Evolutionary conservation across 2,888 invertebrate genomes (phyloP).

Genomic region (Protodeltote pygarga): DNA sequence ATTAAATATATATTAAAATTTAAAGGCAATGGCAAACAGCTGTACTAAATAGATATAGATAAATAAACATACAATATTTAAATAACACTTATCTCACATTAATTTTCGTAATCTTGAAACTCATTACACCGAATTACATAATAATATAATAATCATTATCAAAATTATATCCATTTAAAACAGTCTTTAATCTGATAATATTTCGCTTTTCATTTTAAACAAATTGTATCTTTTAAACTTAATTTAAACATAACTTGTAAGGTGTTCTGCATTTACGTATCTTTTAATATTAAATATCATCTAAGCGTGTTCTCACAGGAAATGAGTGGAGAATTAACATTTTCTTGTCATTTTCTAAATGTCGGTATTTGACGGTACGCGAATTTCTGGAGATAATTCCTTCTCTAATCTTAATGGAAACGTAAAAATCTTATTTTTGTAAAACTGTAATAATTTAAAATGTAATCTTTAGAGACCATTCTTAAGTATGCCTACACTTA

Average conservation of each 20-base stretch:
- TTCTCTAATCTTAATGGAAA: constrained; percentile 3
- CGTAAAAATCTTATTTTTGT: background rate
- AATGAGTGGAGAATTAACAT: constrained; percentile 8
- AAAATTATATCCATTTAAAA: background rate
- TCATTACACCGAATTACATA: too few relatives aligned
- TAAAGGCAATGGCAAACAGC: too few relatives aligned
- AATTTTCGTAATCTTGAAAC: too few relatives aligned
- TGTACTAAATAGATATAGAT: too few relatives aligned
- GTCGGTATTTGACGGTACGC: background rate
- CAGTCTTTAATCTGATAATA: constrained; percentile 2
- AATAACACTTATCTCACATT: too few relatives aligned
- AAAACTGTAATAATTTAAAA: constrained; percentile 1
- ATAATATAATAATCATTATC: too few relatives aligned
- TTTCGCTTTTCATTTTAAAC: constrained; percentile 9
- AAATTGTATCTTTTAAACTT: constrained; percentile 20
- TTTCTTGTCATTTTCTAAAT: constrained; percentile 20
- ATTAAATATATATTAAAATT: too few relatives aligned
- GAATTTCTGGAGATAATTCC: constrained; percentile 13
- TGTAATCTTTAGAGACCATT: too few relatives aligned
- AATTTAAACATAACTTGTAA: constrained; percentile 24
- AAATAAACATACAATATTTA: too few relatives aligned
- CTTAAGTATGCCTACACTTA: too few relatives aligned
- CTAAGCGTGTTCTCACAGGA: constrained; percentile 1
- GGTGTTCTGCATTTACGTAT: constrained; percentile 12
- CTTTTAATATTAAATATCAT: constrained; percentile 23